These are phyloP conservation scores for Psilopsiagon aymara DNA, from an alignment of 2,113 vertebrate species.

Conservation along the genomic window DNA sequence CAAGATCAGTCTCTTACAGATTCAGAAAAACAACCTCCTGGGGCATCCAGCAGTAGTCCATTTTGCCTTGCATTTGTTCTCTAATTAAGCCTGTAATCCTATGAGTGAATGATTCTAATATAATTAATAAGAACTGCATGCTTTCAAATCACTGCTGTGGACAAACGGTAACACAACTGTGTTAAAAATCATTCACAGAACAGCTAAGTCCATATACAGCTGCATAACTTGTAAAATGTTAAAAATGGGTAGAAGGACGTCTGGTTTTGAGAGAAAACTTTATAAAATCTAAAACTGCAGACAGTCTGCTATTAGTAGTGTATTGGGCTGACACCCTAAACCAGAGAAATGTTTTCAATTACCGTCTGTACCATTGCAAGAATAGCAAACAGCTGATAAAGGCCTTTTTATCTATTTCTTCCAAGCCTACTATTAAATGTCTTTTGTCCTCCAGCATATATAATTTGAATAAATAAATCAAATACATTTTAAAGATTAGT, in stretches of 20 bases:
- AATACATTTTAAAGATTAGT: background rate
- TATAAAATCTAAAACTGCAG: background rate
- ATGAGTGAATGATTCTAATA: slow-evolving; percentile 19
- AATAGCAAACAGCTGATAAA: slow-evolving; percentile 35
- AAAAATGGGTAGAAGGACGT: background rate
- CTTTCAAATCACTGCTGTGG: background rate
- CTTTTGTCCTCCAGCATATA: background rate
- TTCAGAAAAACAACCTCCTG: slow-evolving; percentile 18
- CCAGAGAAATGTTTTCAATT: slow-evolving; percentile 33
- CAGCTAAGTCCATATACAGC: background rate
- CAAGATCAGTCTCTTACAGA: background rate
- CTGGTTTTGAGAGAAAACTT: background rate
- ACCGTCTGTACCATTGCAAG: background rate
- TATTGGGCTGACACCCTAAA: background rate
- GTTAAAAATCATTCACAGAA: background rate
- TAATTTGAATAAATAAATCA: background rate
- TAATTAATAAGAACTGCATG: slow-evolving; percentile 18
- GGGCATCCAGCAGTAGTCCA: slow-evolving; percentile 29
- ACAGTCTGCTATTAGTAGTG: background rate
- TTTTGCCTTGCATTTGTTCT: slow-evolving; percentile 45
- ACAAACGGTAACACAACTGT: background rate
- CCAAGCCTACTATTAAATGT: background rate
- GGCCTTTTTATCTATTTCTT: slow-evolving; percentile 8
- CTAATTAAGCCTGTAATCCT: slow-evolving; percentile 34
- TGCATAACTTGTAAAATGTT: background rate